phyloP scores from a whole-genome alignment of 2,888 invertebrate species.

The Drosophila siamana region DNA sequence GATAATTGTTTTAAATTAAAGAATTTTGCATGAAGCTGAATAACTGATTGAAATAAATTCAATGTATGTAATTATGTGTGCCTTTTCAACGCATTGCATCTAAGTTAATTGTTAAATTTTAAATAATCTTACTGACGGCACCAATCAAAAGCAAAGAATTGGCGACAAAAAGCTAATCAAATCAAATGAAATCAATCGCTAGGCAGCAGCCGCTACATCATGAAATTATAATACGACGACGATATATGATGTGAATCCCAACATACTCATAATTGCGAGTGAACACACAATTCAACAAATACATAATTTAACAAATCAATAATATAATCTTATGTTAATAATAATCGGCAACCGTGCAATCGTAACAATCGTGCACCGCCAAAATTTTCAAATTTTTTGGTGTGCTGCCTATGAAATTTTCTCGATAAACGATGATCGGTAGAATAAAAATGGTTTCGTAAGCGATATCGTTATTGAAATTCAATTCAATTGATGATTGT shows the following conservation, averaged over 20 bases:
- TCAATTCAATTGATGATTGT: constrained; percentile 69
- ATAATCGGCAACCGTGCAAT: constrained; percentile 76
- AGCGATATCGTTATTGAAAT: constrained; percentile 35
- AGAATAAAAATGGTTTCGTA: constrained; percentile 31
- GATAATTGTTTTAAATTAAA: constrained; percentile 70
- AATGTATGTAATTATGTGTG: constrained; percentile 61
- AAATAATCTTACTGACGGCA: constrained; percentile 42
- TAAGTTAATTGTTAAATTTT: constrained; percentile 49
- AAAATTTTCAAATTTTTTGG: constrained; percentile 50
- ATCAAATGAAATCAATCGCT: constrained; percentile 10
- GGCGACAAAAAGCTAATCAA: constrained; percentile 3
- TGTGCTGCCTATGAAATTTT: constrained; percentile 44
- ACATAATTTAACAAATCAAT: constrained; percentile 10
- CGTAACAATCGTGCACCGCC: constrained; percentile 61
- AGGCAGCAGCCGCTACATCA: constrained; percentile 53
- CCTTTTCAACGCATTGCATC: constrained; percentile 55
- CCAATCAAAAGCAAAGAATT: constrained; percentile 58
- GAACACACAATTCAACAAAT: constrained; percentile 25
- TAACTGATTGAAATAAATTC: constrained; percentile 30
- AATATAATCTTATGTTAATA: constrained; percentile 49
- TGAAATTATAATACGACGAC: constrained; percentile 60
- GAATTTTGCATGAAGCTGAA: constrained; percentile 56
- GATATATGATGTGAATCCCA: constrained; percentile 24
- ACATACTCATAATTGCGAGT: constrained; percentile 28
- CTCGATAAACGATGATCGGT: constrained; percentile 12